Percentiles rank a stretch among this genome's conserved stretches.
Evolutionary conservation across 2,888 invertebrate species (phyloP).

Genomic region (Quadriops clusia): DNA sequence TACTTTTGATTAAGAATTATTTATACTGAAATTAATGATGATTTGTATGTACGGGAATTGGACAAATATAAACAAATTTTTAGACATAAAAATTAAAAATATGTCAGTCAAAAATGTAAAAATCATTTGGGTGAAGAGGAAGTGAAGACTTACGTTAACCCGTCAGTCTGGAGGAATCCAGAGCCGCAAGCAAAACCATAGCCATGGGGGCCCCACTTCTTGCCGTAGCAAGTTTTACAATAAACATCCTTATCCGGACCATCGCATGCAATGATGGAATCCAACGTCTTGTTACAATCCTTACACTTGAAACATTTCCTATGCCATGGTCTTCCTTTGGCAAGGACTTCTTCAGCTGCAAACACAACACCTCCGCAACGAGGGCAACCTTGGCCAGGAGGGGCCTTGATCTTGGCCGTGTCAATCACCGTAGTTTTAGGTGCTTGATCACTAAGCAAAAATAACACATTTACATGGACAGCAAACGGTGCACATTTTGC

Average conservation of each 20-base stretch:
- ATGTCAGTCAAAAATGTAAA: no score
- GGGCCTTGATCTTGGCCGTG: conserved; percentile 67
- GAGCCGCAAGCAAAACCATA: conserved; percentile 93
- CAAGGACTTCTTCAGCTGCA: conserved; percentile 88
- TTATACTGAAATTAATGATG: no score
- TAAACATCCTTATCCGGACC: conserved; percentile 88
- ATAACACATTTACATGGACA: no score
- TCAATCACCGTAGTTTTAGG: conserved; percentile 68
- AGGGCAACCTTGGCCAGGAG: conserved; percentile 79
- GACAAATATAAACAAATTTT: no score
- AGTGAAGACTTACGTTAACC: conserved; percentile 58
- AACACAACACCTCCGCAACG: conserved; percentile 84
- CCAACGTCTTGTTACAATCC: conserved; percentile 87
- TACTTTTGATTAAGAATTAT: no score
- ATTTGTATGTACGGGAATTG: no score
- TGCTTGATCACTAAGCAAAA: conserved; percentile 66
- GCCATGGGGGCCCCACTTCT: conserved; percentile 95
- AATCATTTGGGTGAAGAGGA: no score
- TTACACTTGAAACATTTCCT: conserved; percentile 87
- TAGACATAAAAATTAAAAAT: no score
- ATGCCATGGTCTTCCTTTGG: conserved; percentile 85
- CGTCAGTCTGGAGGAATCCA: conserved; percentile 86
- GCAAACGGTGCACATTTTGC: no score
- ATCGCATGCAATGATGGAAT: conserved; percentile 92
- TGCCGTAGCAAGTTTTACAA: conserved; percentile 95